Conservation (phyloP, 2,888 invertebrate genomes). For the Drosophila paucipuncta region DNA sequence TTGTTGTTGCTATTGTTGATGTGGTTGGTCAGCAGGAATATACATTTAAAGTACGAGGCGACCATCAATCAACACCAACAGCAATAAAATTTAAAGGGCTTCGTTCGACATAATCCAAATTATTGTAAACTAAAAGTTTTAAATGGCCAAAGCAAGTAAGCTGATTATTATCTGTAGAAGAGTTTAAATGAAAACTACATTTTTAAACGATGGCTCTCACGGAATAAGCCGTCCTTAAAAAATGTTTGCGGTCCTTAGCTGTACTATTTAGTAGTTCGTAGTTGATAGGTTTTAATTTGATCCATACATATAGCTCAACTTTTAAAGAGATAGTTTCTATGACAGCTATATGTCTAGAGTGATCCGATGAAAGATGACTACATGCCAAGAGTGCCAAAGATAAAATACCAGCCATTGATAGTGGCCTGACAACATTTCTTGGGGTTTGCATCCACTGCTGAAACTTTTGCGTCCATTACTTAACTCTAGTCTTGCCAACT, state of each 20-base stretch:
- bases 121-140: not conserved
- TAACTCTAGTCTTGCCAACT: no score
- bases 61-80: conserved; percentile 17
- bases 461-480: no score
- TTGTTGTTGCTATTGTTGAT: not conserved
- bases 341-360: not conserved
- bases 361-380: no score
- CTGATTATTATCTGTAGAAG: not conserved
- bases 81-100: not conserved
- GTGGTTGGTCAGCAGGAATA: conserved; percentile 2
- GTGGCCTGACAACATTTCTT: no score
- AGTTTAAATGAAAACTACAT: not conserved
- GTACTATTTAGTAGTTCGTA: not conserved
- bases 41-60: not conserved
- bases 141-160: not conserved
- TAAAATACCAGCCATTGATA: no score
- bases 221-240: not conserved
- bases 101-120: conserved; percentile 1
- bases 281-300: not conserved
- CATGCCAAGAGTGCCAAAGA: no score
- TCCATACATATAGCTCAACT: not conserved
- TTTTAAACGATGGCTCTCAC: no score
- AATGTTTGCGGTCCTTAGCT: not conserved
- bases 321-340: not conserved
- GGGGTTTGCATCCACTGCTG: no score